phyloP scores from a whole-genome alignment of 2,797 vertebrate species.

The Toxotes lorentzi region DNA sequence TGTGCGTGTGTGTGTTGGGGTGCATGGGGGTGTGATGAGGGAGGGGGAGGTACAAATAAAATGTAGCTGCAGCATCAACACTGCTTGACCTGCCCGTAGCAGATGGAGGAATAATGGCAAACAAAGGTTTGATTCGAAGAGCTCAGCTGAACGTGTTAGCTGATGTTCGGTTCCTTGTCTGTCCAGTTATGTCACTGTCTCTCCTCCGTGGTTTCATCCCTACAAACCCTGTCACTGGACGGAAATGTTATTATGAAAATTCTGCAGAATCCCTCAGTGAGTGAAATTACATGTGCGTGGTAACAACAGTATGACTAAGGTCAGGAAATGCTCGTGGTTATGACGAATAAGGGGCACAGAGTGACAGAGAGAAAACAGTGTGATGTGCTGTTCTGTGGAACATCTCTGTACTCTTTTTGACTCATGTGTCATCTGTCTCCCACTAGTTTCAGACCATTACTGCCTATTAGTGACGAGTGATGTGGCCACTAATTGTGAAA shows the following conservation, averaged over 20 bases:
- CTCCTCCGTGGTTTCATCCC: too few relatives aligned
- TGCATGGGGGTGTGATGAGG: neutral
- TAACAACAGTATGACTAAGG: too few relatives aligned
- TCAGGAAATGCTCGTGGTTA: too few relatives aligned
- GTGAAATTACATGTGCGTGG: too few relatives aligned
- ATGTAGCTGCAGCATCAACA: slow-evolving; percentile 90
- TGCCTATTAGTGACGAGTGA: slow-evolving; percentile 86
- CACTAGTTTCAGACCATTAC: slow-evolving; percentile 79
- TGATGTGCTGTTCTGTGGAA: neutral
- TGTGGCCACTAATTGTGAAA: slow-evolving; percentile 88
- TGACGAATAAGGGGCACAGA: too few relatives aligned
- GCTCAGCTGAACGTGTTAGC: slow-evolving; percentile 56
- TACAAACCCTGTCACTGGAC: too few relatives aligned
- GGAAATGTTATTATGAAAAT: too few relatives aligned
- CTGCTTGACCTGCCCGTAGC: slow-evolving; percentile 88
- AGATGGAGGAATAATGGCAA: slow-evolving; percentile 90
- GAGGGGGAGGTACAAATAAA: slow-evolving; percentile 60
- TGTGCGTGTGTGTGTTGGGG: slow-evolving; percentile 18
- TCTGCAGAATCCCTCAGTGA: too few relatives aligned
- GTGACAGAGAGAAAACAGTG: neutral
- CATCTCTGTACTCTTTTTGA: slow-evolving; percentile 8
- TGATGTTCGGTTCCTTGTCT: too few relatives aligned
- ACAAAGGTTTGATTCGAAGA: slow-evolving; percentile 89
- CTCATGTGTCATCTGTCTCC: slow-evolving; percentile 9
- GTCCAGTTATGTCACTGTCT: neutral